Evolutionary conservation across 2,888 invertebrate species (phyloP).

Genomic region (Caenorhabditis wallacei): DNA sequence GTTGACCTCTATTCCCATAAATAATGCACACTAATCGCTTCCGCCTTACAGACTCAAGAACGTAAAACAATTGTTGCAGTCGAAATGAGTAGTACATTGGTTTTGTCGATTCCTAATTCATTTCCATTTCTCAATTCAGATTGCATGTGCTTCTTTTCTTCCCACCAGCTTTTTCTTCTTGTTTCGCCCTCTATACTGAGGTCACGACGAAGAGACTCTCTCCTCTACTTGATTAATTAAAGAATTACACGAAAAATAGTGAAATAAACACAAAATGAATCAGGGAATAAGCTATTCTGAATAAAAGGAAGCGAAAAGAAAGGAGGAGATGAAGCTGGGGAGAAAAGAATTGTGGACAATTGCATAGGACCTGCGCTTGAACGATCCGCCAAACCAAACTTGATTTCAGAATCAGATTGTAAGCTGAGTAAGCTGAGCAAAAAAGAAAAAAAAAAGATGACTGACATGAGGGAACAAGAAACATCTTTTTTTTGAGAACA

Average conservation of each 20-base stretch:
- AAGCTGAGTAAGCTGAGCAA: slow-evolving; percentile 18
- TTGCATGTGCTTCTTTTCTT: slow-evolving; percentile 26
- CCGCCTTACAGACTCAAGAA: not conserved
- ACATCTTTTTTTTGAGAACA: not conserved
- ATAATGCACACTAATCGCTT: slow-evolving; percentile 25
- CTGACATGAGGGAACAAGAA: not conserved
- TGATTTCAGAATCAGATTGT: slow-evolving; percentile 56
- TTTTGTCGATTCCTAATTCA: slow-evolving; percentile 19
- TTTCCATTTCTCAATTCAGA: slow-evolving; percentile 29
- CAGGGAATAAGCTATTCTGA: slow-evolving; percentile 32
- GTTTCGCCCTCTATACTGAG: slow-evolving; percentile 3
- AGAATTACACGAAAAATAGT: slow-evolving; percentile 60
- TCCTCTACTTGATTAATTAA: slow-evolving; percentile 38
- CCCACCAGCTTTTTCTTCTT: slow-evolving; percentile 8
- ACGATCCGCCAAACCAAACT: slow-evolving; percentile 55
- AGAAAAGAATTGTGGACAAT: slow-evolving; percentile 16
- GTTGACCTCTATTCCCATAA: slow-evolving; percentile 3
- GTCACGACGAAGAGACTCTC: slow-evolving; percentile 25
- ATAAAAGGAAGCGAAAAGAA: slow-evolving; percentile 15
- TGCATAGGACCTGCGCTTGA: slow-evolving; percentile 55
- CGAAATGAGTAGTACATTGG: slow-evolving; percentile 1
- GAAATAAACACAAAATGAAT: slow-evolving; percentile 51
- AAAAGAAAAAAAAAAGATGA: not conserved
- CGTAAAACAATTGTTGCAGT: slow-evolving; percentile 6
- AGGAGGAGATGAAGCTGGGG: not conserved